phyloP scores from a whole-genome alignment of 2,888 invertebrate species.

The Lamproptera curius region DNA sequence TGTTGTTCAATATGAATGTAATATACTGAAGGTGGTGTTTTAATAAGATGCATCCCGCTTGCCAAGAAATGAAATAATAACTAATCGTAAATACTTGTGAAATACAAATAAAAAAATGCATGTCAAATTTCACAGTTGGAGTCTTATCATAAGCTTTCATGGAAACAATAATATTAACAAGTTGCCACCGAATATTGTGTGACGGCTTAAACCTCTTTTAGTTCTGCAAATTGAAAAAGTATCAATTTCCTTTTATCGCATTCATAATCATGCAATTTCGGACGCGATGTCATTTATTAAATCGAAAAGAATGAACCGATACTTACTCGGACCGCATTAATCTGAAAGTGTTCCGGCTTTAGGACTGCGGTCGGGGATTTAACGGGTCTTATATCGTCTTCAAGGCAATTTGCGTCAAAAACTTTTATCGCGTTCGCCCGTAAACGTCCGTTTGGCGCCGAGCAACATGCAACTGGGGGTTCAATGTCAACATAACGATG shows the following conservation, averaged over 20 bases:
- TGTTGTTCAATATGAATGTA: too few species aligned
- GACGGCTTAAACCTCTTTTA: background rate
- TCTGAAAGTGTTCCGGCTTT: too few species aligned
- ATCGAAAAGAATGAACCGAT: background rate
- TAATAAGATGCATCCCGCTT: too few species aligned
- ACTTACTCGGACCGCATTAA: too few species aligned
- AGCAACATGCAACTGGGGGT: background rate
- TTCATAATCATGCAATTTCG: background rate
- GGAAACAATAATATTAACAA: background rate
- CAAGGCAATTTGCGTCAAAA: slow-evolving; percentile 2
- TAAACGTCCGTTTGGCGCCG: slow-evolving; percentile 4
- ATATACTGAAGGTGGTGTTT: too few species aligned
- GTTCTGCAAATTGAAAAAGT: background rate
- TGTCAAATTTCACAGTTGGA: too few species aligned
- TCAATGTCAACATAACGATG: background rate
- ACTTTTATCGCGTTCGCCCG: slow-evolving; percentile 3
- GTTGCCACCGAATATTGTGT: background rate
- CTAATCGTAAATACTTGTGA: too few species aligned
- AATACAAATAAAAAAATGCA: too few species aligned
- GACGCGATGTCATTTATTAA: background rate
- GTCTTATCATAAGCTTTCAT: background rate
- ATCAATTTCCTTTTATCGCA: background rate
- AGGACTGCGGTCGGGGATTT: background rate
- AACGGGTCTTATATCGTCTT: slow-evolving; percentile 3
- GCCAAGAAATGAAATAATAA: too few species aligned